Percentiles rank a stretch among this genome's conserved stretches.
Conservation (phyloP, 1,140 invertebrate species). For the Hypothenemus hampei region DNA sequence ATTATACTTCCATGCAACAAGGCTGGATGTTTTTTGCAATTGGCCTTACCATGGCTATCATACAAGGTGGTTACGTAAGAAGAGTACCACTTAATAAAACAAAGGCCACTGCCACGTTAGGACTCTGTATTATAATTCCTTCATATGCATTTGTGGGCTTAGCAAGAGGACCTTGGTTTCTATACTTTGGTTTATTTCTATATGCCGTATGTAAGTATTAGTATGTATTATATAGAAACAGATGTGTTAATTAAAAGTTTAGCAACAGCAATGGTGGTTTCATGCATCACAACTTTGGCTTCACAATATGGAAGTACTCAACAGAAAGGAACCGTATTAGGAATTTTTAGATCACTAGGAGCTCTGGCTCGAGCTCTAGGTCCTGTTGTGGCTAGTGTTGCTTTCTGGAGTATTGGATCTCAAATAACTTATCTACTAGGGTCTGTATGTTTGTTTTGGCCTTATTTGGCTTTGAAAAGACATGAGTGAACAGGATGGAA, state of each 20-base stretch:
- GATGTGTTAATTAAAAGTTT: constrained; percentile 29
- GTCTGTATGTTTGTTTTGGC: constrained; percentile 60
- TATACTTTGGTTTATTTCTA: constrained; percentile 80
- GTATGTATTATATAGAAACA: constrained; percentile 3
- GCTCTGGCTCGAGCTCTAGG: constrained; percentile 89
- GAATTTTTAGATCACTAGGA: constrained; percentile 90
- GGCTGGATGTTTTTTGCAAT: constrained; percentile 96
- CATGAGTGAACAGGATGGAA: neutral
- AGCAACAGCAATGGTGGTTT: constrained; percentile 92
- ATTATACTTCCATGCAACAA: constrained; percentile 92
- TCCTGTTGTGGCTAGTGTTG: constrained; percentile 79
- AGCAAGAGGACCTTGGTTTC: constrained; percentile 46
- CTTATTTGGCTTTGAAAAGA: constrained; percentile 46
- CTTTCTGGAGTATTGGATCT: constrained; percentile 78
- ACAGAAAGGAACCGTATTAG: constrained; percentile 89
- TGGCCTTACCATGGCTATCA: constrained; percentile 79
- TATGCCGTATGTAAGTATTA: constrained; percentile 82
- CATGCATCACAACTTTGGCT: constrained; percentile 86
- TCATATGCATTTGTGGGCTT: constrained; percentile 84
- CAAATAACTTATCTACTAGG: constrained; percentile 68
- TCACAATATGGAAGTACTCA: constrained; percentile 74
- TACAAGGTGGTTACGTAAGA: constrained; percentile 88
- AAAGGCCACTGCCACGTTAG: constrained; percentile 66
- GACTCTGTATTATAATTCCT: constrained; percentile 81
- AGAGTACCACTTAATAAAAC: constrained; percentile 72